Conservation (phyloP, 2,113 vertebrate species). For the Leiothrix lutea region DNA sequence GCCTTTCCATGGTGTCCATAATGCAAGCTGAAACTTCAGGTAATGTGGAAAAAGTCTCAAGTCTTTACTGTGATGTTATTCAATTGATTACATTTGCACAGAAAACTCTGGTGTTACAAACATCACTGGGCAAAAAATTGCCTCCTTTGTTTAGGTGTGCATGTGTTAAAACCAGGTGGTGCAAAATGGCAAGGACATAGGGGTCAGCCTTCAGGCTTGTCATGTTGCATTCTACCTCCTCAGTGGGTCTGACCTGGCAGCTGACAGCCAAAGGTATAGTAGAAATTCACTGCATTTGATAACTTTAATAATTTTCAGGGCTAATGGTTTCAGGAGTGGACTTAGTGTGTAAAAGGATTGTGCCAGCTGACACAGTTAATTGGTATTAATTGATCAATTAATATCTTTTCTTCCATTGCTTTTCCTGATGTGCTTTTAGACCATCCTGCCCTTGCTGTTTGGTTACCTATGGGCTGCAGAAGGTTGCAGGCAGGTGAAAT, state of each 20-base stretch:
- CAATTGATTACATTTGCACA: not conserved
- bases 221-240: fast-evolving
- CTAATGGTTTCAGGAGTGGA: not conserved
- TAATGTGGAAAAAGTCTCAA: not conserved
- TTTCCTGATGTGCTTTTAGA: not conserved
- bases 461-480: not conserved
- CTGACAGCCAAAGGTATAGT: not conserved
- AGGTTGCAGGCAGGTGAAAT: not conserved
- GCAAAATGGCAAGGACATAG: fast-evolving
- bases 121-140: not conserved
- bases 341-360: not conserved
- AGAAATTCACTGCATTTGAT: not conserved
- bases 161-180: not conserved
- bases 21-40: not conserved
- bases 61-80: not conserved
- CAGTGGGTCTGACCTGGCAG: not conserved
- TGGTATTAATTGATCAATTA: not conserved
- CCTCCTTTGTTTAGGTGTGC: not conserved
- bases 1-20: not conserved
- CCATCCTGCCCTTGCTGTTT: not conserved
- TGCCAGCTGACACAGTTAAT: not conserved
- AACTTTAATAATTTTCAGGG: not conserved
- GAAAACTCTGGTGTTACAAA: not conserved
- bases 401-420: not conserved
- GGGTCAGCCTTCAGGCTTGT: not conserved